Evolutionary conservation across 2,888 invertebrate genomes (phyloP).

Genomic region (Electrophaes corylata): DNA sequence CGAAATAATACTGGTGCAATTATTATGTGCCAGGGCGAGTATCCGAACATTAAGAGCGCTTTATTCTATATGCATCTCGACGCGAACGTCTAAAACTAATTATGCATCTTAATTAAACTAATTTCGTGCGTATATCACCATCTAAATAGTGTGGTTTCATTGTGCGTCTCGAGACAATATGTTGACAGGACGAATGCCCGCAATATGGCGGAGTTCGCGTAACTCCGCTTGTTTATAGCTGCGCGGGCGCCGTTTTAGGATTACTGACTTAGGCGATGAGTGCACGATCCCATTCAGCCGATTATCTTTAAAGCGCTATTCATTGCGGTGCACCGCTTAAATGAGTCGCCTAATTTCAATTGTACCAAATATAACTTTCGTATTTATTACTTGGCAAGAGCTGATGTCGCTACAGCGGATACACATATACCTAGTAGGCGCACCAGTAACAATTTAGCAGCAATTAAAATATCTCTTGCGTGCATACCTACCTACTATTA

Average conservation of each 20-base stretch:
- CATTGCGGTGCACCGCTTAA: constrained; percentile 67
- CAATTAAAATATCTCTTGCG: constrained; percentile 73
- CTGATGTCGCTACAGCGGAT: constrained; percentile 47
- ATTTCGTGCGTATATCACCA: constrained; percentile 74
- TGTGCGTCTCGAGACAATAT: constrained; percentile 78
- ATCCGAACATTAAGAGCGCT: constrained; percentile 52
- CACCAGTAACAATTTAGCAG: constrained; percentile 69
- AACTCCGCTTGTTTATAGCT: constrained; percentile 76
- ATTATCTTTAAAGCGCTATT: constrained; percentile 73
- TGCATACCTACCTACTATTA: constrained; percentile 50
- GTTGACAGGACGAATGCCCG: constrained; percentile 81
- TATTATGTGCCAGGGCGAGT: constrained; percentile 52
- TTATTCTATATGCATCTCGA: constrained; percentile 58
- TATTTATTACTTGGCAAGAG: constrained; percentile 82
- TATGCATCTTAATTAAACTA: constrained; percentile 78
- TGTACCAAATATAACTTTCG: constrained; percentile 79
- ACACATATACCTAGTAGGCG: constrained; percentile 44
- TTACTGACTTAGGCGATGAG: constrained; percentile 79
- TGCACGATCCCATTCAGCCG: constrained; percentile 74
- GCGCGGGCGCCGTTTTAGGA: constrained; percentile 77
- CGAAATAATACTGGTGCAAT: constrained; percentile 52
- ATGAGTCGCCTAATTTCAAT: constrained; percentile 82
- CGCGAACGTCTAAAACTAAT: constrained; percentile 68
- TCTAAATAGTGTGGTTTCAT: constrained; percentile 77
- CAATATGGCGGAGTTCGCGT: constrained; percentile 78